Base-by-base conservation (phyloP, 1,140 invertebrate genomes). In the Monochamus saltuarius region DNA sequence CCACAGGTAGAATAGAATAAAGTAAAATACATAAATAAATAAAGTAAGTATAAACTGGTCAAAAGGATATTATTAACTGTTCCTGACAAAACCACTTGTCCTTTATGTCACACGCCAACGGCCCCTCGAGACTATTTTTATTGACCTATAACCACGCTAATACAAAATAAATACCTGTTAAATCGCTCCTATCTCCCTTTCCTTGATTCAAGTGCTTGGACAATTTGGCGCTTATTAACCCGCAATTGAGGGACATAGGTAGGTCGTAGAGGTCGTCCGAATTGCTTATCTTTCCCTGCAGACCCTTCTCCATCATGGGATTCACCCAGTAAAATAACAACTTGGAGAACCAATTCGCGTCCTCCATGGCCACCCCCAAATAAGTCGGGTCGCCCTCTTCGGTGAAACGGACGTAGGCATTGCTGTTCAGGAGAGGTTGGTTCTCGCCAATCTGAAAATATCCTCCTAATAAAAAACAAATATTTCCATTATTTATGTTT, bases 241-340 rank as follows among this genome's bases (percentile, higher is more conserved):
- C 74, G 40, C 88, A 87, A 50, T 83, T 83, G 39, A 94, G 77
- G 46, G 82, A 78, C 34, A 83, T 78, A 0, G 95, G 95, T 42
- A 98, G 77, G 76, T 94, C 88, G 79, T 89, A 95, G 0, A 98
- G 76, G 80, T 97, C 94, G 73, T 93, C 89, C 0, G 86, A 77
- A 69, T 84, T 83, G 52, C 84, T 82, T 7, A 98, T 76, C 62
- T 86, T 83, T 7, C 87, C 87, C 47, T 84, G 81, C 4, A 85
- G 80, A 4, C 94, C 95, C 81, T 94, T 95, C 49, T 84, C 71
- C 77, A 98, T 89, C 38, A 98, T 75, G 7, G 90, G 89, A 59
- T 88, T 84, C 0, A 96, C 92, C 95, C 95, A 98, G 61, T 85
- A 79, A 73, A 98, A 96, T 11, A 89, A 78, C 6, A 97, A 78